Percentiles rank a stretch among this genome's conserved stretches.
Conservation (phyloP, 2,113 vertebrate species). For the Xenopus borealis region DNA sequence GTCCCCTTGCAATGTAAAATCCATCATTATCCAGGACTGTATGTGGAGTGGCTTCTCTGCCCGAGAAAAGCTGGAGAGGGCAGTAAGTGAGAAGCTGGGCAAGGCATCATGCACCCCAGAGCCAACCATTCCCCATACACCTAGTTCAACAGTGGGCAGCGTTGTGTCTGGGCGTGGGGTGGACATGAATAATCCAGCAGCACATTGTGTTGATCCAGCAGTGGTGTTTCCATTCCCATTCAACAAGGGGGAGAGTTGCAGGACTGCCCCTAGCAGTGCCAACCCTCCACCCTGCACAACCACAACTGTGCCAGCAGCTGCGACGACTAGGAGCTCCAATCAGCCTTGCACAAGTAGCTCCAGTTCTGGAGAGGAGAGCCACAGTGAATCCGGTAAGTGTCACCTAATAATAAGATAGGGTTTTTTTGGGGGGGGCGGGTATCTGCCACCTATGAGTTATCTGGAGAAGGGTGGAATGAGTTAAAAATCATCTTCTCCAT, state of each 20-base stretch:
- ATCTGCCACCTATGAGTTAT: no score
- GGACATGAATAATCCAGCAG: constrained; percentile 69
- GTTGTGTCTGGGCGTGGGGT: constrained; percentile 29
- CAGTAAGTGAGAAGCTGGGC: constrained; percentile 87
- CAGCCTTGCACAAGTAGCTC: constrained; percentile 53
- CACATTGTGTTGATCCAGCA: constrained; percentile 86
- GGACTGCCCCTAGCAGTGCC: constrained; percentile 38
- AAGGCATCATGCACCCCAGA: constrained; percentile 59
- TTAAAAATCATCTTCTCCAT: no score
- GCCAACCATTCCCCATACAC: constrained; percentile 43
- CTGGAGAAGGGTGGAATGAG: no score
- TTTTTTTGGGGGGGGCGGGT: no score
- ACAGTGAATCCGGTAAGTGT: constrained; percentile 85
- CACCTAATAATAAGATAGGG: neutral
- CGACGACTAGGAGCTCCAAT: constrained; percentile 36
- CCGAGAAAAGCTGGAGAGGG: constrained; percentile 89
- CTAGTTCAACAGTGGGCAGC: constrained; percentile 29
- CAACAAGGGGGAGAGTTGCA: constrained; percentile 69
- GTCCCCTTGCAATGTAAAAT: constrained; percentile 79
- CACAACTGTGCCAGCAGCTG: constrained; percentile 2
- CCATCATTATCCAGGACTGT: constrained; percentile 95
- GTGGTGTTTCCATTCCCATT: constrained; percentile 89
- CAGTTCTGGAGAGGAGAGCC: constrained; percentile 71
- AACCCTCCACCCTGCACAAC: neutral
- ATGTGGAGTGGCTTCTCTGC: constrained; percentile 98